Evolutionary conservation across 2,797 vertebrate genomes (phyloP), one percentile per base, ranked within the genome.

Genomic region (Melanotaenia boesemani): DNA sequence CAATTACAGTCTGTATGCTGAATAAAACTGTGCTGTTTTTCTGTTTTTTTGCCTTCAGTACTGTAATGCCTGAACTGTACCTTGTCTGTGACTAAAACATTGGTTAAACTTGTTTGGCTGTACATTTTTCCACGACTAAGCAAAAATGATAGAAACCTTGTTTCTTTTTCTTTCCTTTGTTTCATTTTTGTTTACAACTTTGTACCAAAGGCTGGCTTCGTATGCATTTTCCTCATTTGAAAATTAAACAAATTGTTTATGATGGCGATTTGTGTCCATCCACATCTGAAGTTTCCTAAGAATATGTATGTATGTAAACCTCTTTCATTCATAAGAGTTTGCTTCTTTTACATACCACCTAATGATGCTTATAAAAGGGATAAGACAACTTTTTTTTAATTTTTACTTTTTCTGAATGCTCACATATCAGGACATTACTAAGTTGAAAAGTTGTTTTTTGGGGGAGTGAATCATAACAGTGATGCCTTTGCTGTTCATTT

Each of bases 201-300:
- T 89, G 85, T 92, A 87, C 83, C 95, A 95, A 96, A 96, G 81
- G 93, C 91, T 95, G 92, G 62, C 88, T 91, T 90, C 65, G 87
- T 89, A 65, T 79, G 37, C 46, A 72, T 84, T 89, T 74, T 70
- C 15, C 55, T 39, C 81, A 28, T 86, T 84, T 83, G 15, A 72
- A 63, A 62, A 57, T 74, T 3, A 72, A 80, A 74, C 36, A 10
- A 62, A 62, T 81, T 74, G 58, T 89, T 82, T 86, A 28, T 79
- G 55, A 79, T 79, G 32, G 15, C 69, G 63, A 70, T 90, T 91
- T 87, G 89, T 91, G 85, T 92, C 80, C 88, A 86, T 69, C 88
- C 84, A 88, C 92, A 88, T 88, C 90, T 71, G 36, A 72, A 70
- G 80, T 87, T 95, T 90, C 34, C 39, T 69, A 46, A 63, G 58